Base-by-base conservation (phyloP, 2,797 vertebrate genomes). In the Amphiprion clarkii region DNA sequence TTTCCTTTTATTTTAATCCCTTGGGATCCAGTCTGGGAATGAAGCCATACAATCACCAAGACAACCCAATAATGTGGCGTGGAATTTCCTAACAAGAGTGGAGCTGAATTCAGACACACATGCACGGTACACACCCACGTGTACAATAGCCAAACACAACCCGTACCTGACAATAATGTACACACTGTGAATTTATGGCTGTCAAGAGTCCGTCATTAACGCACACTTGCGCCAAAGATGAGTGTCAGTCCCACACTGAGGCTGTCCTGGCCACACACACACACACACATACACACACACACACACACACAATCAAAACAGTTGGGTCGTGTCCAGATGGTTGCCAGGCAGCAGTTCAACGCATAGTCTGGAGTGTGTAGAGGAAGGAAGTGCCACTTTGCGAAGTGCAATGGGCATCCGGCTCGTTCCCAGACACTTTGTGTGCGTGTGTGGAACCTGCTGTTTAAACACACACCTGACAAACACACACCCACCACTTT, bases 361-460 rank as follows among this genome's bases (percentile, higher is more conserved):
- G 79, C 88, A 79, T 87, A 82, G 88, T 89, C 88, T 92, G 91
- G 87, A 93, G 93, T 90, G 94, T 87, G 89, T 85, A 82, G 83
- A 93, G 95, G 93, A 94, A 95, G 92, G 93, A 95, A 95, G 90
- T 94, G 86, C 82, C 91, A 92, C 94, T 94, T 92, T 85, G 85
- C 58, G 72, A 85, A 89, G 84, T 87, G 91, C 90, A 91, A 79
- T 88, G 74, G 85, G 84, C 86, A 88, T 91, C 89, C 82, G 84
- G 83, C 82, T 86, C 29, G 62, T 92, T 92, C 84, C 76, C 87
- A 92, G 84, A 91, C 73, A 62, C 53, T 60, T 75, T 67, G 67
- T 74, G 57, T 72, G 67, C 36, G 46, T 82, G 78, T 82, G 88
- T 76, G 81, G 54, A 81, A 81, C 66, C 83, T 77, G 83, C 79